These are phyloP conservation scores for Ailuropoda melanoleuca DNA, from an alignment of 2,113 vertebrate species.

Conservation along the genomic window DNA sequence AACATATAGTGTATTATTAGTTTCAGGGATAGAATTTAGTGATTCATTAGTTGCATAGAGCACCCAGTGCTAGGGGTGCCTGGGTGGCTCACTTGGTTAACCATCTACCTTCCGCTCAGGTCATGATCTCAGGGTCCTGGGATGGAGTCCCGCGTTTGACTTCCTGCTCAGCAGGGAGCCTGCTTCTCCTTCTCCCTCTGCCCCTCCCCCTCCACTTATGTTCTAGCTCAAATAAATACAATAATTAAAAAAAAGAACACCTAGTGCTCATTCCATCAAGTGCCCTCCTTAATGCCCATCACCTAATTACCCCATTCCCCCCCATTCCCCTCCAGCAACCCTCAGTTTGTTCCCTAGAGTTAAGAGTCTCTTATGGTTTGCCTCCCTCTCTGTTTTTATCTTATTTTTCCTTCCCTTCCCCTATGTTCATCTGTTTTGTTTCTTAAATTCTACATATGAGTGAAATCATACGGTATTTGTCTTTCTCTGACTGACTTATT, in stretches of 20 bases:
- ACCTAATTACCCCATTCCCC: not conserved
- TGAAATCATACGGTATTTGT: not conserved
- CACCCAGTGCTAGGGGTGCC: not conserved
- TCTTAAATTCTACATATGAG: not conserved
- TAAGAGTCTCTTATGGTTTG: not conserved
- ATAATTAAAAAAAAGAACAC: not conserved
- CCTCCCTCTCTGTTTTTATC: not conserved
- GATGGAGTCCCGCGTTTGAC: too few relatives aligned
- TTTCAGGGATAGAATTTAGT: not conserved
- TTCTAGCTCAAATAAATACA: not conserved
- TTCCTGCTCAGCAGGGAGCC: not conserved
- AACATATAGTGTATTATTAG: not conserved
- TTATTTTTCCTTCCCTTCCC: not conserved
- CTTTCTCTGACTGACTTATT: not conserved
- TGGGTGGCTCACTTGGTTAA: not conserved
- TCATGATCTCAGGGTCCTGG: not conserved
- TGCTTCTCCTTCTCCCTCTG: not conserved
- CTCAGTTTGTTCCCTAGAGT: not conserved
- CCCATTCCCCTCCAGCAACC: not conserved
- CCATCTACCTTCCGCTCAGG: not conserved
- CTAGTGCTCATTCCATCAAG: not conserved
- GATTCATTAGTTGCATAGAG: not conserved
- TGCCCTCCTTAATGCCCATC: not conserved
- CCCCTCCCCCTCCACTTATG: not conserved
- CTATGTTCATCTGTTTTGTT: not conserved